These are phyloP conservation scores for Porphyrio hochstetteri DNA, from an alignment of 2,113 vertebrate genomes.

Conservation along the genomic window DNA sequence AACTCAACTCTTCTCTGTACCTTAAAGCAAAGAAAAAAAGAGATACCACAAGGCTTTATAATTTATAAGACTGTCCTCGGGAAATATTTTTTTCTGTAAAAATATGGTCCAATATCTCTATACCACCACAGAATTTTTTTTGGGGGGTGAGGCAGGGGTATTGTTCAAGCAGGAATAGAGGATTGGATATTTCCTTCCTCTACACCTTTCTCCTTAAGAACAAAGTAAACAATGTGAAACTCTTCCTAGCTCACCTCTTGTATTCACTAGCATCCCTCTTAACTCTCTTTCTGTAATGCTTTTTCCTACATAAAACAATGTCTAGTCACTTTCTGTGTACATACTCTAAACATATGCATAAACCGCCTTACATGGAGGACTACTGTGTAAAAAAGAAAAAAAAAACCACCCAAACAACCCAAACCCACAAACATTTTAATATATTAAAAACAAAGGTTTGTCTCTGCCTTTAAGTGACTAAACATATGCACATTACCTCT, in stretches of 20 bases:
- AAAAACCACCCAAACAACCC: background rate
- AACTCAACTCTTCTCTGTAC: background rate
- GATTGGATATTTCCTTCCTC: background rate
- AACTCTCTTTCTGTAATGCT: background rate
- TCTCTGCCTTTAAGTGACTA: background rate
- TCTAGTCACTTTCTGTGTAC: background rate
- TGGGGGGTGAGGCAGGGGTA: too few species aligned
- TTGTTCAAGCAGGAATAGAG: background rate
- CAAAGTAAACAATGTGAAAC: background rate
- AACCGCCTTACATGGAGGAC: background rate
- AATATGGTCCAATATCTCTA: background rate
- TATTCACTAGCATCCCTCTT: background rate
- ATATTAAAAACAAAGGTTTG: background rate
- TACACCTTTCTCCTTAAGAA: background rate
- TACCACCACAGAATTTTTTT: rapidly evolving
- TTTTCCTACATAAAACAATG: background rate
- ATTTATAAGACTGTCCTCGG: background rate
- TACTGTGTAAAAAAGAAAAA: background rate
- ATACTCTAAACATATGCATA: background rate
- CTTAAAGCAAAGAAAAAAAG: background rate
- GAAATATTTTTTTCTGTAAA: background rate
- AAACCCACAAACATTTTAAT: background rate
- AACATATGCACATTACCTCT: background rate
- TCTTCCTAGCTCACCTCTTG: background rate
- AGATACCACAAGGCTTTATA: background rate